Percentiles rank a stretch among this genome's conserved stretches.
Conservation (phyloP, 2,888 invertebrate species). For the Byasa hedistus region DNA sequence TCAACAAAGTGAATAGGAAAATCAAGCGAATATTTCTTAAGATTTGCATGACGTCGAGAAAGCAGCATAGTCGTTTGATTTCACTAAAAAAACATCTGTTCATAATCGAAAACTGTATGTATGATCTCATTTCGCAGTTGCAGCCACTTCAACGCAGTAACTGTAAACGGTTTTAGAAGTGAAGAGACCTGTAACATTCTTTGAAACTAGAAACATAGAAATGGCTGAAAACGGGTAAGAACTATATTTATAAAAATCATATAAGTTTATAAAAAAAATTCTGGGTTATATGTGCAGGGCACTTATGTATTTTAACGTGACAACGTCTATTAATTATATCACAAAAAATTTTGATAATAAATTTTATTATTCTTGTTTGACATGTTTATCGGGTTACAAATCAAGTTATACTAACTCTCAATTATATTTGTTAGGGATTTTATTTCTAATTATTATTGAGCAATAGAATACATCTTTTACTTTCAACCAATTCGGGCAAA, state of each 20-base stretch:
- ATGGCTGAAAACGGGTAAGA: slow-evolving; percentile 72
- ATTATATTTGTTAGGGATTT: too few species aligned
- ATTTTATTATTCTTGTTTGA: too few species aligned
- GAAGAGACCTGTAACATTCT: slow-evolving; percentile 9
- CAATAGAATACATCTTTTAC: too few species aligned
- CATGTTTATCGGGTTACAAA: too few species aligned
- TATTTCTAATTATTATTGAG: too few species aligned
- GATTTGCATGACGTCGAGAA: slow-evolving; percentile 30
- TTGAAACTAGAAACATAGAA: slow-evolving; percentile 42
- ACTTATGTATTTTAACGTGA: too few species aligned
- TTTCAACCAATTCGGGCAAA: too few species aligned
- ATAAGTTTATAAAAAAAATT: too few species aligned
- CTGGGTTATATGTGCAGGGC: too few species aligned
- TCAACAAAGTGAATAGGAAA: not conserved
- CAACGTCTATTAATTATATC: too few species aligned
- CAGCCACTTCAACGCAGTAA: slow-evolving; percentile 27
- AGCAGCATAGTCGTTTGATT: slow-evolving; percentile 41
- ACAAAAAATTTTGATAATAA: too few species aligned
- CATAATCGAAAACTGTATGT: slow-evolving; percentile 42
- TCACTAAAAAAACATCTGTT: slow-evolving; percentile 45
- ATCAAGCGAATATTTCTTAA: slow-evolving; percentile 3
- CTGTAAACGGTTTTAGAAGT: slow-evolving; percentile 37
- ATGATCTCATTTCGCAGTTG: slow-evolving; percentile 59
- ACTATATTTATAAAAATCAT: slow-evolving; percentile 28
- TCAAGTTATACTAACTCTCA: too few species aligned